Percentiles rank a stretch among this genome's conserved stretches.
Evolutionary conservation across 2,888 invertebrate genomes (phyloP).

Genomic region (Darwinula stevensoni): DNA sequence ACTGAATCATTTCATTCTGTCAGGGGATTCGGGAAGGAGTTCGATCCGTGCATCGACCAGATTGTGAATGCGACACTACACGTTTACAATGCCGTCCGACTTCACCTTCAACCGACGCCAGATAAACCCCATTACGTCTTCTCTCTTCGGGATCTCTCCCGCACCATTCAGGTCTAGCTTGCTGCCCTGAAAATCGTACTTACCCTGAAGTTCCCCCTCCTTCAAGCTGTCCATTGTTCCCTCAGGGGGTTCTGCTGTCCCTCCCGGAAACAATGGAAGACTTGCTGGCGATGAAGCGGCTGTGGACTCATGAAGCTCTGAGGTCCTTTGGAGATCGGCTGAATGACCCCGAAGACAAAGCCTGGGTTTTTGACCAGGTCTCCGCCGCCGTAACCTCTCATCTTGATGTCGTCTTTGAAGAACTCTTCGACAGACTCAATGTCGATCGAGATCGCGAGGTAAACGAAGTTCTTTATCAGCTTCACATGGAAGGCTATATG

Average conservation of each 20-base stretch:
- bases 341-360: constrained; percentile 46
- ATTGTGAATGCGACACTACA: constrained; percentile 57
- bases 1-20: no score
- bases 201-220: no score
- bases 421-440: constrained; percentile 35
- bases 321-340: constrained; percentile 77
- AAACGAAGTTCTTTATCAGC: constrained; percentile 9
- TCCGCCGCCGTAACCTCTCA: constrained; percentile 27
- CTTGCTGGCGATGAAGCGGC: constrained; percentile 48
- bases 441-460: constrained; percentile 17
- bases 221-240: no score
- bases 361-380: constrained; percentile 50
- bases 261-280: constrained; percentile 74
- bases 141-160: constrained; percentile 19
- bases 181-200: background rate
- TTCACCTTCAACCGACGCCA: constrained; percentile 18
- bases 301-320: constrained; percentile 81
- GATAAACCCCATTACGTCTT: constrained; percentile 20
- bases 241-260: constrained; percentile 56
- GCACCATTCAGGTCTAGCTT: constrained; percentile 13
- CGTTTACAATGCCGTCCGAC: constrained; percentile 46
- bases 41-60: constrained; percentile 69
- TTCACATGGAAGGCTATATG: no score
- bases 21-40: constrained; percentile 77
- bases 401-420: constrained; percentile 26